phyloP scores from a whole-genome alignment of 2,888 invertebrate species.

The Sarcophaga rosellei region DNA sequence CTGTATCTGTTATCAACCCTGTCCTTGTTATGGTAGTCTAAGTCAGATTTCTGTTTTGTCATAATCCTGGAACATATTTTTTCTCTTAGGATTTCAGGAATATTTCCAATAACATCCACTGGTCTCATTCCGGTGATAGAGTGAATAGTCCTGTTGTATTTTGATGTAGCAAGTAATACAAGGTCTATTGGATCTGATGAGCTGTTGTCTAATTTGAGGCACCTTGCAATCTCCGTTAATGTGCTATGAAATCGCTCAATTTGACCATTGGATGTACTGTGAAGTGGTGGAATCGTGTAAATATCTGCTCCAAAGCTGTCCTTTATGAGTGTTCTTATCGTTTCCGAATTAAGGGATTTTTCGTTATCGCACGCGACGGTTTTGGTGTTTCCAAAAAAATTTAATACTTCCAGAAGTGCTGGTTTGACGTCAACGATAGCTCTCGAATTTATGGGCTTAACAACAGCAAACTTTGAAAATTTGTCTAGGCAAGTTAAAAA shows the following conservation, averaged over 20 bases:
- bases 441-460: constrained; percentile 66
- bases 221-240: too few relatives aligned
- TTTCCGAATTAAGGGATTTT: constrained; percentile 15
- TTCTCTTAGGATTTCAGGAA: not conserved
- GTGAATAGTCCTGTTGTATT: constrained; percentile 24
- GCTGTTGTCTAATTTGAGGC: not conserved
- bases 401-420: not conserved
- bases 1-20: not conserved
- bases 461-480: constrained; percentile 68
- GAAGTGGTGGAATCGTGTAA: not conserved
- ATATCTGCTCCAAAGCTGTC: not conserved
- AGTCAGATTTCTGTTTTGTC: not conserved
- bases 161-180: not conserved
- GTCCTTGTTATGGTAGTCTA: not conserved
- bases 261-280: constrained; percentile 27
- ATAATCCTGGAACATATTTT: not conserved
- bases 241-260: constrained; percentile 52
- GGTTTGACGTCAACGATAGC: constrained; percentile 47
- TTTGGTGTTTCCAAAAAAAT: constrained; percentile 6
- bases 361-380: constrained; percentile 8
- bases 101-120: not conserved
- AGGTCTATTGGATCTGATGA: not conserved
- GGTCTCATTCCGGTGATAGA: not conserved
- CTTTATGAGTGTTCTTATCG: constrained; percentile 11
- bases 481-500: constrained; percentile 67